Evolutionary conservation across 2,113 vertebrate species (phyloP).

Genomic region (Bufo bufo): DNA sequence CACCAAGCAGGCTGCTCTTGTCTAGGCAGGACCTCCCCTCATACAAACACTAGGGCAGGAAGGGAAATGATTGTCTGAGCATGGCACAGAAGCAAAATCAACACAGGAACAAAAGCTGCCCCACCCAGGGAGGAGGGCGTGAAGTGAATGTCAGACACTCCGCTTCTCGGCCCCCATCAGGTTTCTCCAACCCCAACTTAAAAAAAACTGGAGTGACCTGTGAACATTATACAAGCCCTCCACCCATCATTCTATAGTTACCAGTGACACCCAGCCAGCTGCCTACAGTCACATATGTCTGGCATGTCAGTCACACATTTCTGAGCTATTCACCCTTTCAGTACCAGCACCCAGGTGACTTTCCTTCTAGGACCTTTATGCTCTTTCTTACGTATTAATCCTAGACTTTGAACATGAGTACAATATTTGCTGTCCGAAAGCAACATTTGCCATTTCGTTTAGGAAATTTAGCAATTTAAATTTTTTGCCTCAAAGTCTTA

Average conservation of each 20-base stretch:
- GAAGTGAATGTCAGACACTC: neutral
- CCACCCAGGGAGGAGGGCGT: slow-evolving; percentile 1
- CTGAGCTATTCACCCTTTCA: slow-evolving; percentile 33
- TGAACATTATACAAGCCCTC: neutral
- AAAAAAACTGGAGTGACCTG: neutral
- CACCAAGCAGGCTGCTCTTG: slow-evolving; percentile 17
- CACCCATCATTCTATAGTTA: neutral
- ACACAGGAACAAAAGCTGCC: slow-evolving; percentile 52
- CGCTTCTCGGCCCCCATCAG: neutral
- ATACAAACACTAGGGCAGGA: slow-evolving; percentile 48
- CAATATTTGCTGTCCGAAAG: too few relatives aligned
- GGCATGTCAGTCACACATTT: neutral
- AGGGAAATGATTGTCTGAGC: slow-evolving; percentile 55
- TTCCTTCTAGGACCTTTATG: too few relatives aligned
- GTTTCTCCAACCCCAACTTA: neutral
- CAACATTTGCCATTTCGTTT: too few relatives aligned
- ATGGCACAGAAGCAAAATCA: slow-evolving; percentile 56
- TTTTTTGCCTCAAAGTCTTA: too few relatives aligned
- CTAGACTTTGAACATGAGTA: too few relatives aligned
- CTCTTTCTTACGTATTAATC: too few relatives aligned
- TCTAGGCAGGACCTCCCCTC: slow-evolving; percentile 49
- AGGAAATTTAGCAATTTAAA: too few relatives aligned
- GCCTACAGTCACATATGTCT: neutral
- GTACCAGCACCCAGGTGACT: slow-evolving; percentile 9
- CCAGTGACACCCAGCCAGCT: neutral